Conservation (phyloP, 2,888 invertebrate genomes). For the Trissolcus brochymenae region DNA sequence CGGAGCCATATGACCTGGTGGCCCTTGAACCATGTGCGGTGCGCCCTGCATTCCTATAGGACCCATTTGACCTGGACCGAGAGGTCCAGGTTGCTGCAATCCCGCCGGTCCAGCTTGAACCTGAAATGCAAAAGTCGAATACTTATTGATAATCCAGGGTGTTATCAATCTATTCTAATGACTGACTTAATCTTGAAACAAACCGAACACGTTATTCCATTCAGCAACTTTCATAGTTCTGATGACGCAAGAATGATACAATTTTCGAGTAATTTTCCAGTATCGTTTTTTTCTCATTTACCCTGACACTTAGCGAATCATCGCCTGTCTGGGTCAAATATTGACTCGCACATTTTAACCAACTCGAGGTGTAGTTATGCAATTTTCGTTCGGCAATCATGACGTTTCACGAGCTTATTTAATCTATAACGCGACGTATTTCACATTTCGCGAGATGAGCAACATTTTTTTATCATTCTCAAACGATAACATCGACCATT, state of each 20-base stretch:
- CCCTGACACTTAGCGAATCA: neutral
- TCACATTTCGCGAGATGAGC: neutral
- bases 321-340: neutral
- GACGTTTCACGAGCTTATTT: neutral
- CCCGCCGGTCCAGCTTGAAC: conserved; percentile 67
- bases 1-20: conserved; percentile 48
- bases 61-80: conserved; percentile 61
- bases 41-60: conserved; percentile 52
- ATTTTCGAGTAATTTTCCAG: conserved; percentile 33
- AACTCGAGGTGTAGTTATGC: neutral
- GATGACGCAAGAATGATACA: conserved; percentile 14
- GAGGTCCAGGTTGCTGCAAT: conserved; percentile 68
- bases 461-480: neutral
- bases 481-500: neutral
- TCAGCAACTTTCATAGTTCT: conserved; percentile 12
- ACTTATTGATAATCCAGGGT: conserved; percentile 12
- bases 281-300: conserved; percentile 9
- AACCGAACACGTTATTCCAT: conserved; percentile 15
- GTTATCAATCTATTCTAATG: conserved; percentile 11
- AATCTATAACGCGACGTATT: neutral
- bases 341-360: conserved; percentile 1
- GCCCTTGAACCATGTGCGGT: conserved; percentile 61
- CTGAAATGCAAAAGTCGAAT: conserved; percentile 52
- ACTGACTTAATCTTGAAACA: conserved; percentile 23
- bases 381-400: neutral